Evolutionary conservation across 2,888 invertebrate species (phyloP).

Genomic region (Xanthia togata): DNA sequence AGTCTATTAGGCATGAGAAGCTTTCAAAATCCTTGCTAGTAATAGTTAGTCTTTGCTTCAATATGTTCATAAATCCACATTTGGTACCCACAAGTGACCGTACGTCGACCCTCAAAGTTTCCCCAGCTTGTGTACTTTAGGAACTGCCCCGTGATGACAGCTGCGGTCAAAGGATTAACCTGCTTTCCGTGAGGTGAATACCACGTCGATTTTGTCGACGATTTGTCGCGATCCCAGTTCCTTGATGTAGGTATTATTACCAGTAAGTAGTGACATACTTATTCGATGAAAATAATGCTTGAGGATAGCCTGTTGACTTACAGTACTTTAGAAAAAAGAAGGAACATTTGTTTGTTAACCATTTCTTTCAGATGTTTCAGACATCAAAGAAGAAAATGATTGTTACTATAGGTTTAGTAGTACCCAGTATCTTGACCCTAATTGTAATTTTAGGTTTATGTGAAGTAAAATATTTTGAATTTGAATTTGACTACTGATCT

Average conservation of each 20-base stretch:
- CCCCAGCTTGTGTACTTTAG: slow-evolving; percentile 44
- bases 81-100: slow-evolving; percentile 6
- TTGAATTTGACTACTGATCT: too few species aligned
- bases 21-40: neutral
- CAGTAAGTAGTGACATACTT: neutral
- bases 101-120: slow-evolving; percentile 39
- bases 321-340: neutral
- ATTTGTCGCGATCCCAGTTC: neutral
- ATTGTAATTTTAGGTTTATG: too few species aligned
- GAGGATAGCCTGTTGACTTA: neutral
- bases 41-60: neutral
- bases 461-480: too few species aligned
- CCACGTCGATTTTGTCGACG: slow-evolving; percentile 17
- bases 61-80: neutral
- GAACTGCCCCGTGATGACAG: slow-evolving; percentile 54
- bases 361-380: neutral
- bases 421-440: too few species aligned
- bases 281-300: neutral
- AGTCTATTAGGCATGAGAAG: neutral
- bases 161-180: slow-evolving; percentile 52
- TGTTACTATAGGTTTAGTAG: neutral
- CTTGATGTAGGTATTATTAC: neutral
- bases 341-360: too few species aligned
- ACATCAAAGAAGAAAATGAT: neutral
- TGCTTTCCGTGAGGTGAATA: slow-evolving; percentile 40